A percentile compares a stretch with the other conserved stretches of the same genome.
These are phyloP conservation scores for Siniperca scherzeri DNA, from an alignment of 2,797 vertebrate species.

Conservation along the genomic window DNA sequence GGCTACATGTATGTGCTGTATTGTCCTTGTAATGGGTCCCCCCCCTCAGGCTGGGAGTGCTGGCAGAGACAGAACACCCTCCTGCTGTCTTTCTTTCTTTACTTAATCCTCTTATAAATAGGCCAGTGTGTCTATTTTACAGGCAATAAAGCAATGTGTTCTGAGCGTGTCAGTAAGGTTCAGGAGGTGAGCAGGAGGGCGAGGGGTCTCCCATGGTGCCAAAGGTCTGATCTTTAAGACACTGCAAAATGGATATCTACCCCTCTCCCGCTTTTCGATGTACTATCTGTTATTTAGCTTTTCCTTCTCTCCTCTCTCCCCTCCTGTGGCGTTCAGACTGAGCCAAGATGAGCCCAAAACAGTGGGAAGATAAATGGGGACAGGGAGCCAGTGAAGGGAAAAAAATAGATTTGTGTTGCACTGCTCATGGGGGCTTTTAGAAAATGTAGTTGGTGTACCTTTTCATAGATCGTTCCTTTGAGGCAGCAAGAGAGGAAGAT, in stretches of 20 bases:
- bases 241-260: slow-evolving; percentile 29
- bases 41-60: slow-evolving; percentile 60
- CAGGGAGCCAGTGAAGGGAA: slow-evolving; percentile 23
- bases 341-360: slow-evolving; percentile 55
- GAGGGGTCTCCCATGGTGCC: slow-evolving; percentile 59
- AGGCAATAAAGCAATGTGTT: slow-evolving; percentile 84
- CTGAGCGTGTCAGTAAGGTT: slow-evolving; percentile 60
- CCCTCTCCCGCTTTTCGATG: slow-evolving; percentile 20
- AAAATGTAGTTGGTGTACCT: slow-evolving; percentile 42
- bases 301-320: slow-evolving; percentile 1
- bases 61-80: slow-evolving; percentile 67
- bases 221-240: slow-evolving; percentile 51
- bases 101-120: slow-evolving; percentile 85
- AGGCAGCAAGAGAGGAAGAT: slow-evolving; percentile 58
- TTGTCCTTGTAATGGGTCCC: slow-evolving; percentile 62
- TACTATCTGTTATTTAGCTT: slow-evolving; percentile 42
- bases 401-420: slow-evolving; percentile 60
- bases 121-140: slow-evolving; percentile 85
- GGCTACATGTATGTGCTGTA: slow-evolving; percentile 62
- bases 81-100: slow-evolving; percentile 77
- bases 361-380: slow-evolving; percentile 58
- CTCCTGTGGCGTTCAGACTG: slow-evolving; percentile 29
- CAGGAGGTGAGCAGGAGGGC: slow-evolving; percentile 60
- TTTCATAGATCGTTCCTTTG: slow-evolving; percentile 64
- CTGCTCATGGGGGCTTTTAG: slow-evolving; percentile 65